Evolutionary conservation across 2,888 invertebrate genomes (phyloP), one percentile per base, ranked within the genome.

Genomic region (Ophion ellenae): DNA sequence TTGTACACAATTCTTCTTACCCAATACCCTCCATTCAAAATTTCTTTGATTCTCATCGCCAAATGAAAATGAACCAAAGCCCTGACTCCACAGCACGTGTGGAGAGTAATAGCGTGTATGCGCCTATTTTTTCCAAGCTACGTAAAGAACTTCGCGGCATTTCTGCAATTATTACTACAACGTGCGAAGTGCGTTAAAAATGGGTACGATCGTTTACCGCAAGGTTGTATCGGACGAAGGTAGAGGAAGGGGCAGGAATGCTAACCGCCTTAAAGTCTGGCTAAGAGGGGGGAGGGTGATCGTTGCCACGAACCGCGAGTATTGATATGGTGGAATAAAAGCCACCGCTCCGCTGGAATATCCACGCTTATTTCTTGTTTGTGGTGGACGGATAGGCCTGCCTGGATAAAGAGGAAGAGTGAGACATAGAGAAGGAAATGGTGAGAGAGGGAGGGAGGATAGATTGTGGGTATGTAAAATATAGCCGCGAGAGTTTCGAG

Each of bases 391-490:
- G 63, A 28, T 61, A 20, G 36, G 70, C 59, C 53, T 59, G 77
- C 36, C 85, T 70, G 64, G 70, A 71, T 66, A 40, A 40, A 47
- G 85, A 74, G 66, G 53, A 57, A 79, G 74, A 69, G 83, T 88
- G 87, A 86, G 89, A 91, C 40, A 63, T 47, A 61, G 40, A 75
- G 74, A 63, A 66, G 73, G 73, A 81, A 28, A 24, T 67, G 66
- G 47, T 76, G 83, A 89, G 88, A 86, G 88, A 91, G 90, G 90
- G 73, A 80, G 53, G 47, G 64, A 53, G 90, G n/a, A n/a, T n/a
- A 91, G 91, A 91, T 89, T 70, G 70, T 69, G 61, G 76, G 66
- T 78, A 86, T 90, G 92, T 93, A 92, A 93, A 93, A 92, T 92
- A 93, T 90, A 86, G 90, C 89, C 88, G 88, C 78, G 70, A 86